Percentiles rank a stretch among this genome's conserved stretches.
phyloP scores from a whole-genome alignment of 2,113 vertebrate species.

The Neoarius graeffei region DNA sequence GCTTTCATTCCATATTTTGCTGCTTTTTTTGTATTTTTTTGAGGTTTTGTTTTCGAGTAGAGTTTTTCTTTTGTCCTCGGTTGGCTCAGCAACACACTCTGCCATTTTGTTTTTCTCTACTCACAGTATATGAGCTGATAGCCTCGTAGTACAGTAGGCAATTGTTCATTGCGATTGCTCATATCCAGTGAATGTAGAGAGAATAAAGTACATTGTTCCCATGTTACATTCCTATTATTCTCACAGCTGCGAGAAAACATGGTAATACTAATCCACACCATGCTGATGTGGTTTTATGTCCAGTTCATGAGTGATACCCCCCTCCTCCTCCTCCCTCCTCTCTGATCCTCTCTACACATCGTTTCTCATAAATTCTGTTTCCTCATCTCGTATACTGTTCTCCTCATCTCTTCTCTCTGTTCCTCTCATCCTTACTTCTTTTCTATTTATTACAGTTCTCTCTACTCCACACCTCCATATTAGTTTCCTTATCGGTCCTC shows the following conservation, averaged over 20 bases:
- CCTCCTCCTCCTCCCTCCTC: neutral
- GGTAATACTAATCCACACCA: conserved; percentile 17
- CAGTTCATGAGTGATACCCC: neutral
- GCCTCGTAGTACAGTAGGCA: too few species aligned
- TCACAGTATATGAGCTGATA: too few species aligned
- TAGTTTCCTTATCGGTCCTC: neutral
- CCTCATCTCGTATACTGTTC: neutral
- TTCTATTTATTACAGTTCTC: neutral
- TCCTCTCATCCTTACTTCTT: neutral
- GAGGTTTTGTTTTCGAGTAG: too few species aligned
- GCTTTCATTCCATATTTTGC: too few species aligned
- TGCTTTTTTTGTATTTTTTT: too few species aligned
- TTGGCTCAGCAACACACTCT: too few species aligned
- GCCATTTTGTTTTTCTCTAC: too few species aligned
- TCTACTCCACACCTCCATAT: neutral
- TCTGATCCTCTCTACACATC: neutral
- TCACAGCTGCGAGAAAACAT: neutral
- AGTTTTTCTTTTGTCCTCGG: too few species aligned
- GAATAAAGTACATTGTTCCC: too few species aligned
- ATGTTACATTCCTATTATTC: conserved; percentile 4
- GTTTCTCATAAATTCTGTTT: neutral
- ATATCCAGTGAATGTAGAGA: too few species aligned
- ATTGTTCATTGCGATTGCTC: too few species aligned
- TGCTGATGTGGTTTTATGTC: conserved; percentile 11
- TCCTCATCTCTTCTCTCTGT: neutral